Evolutionary conservation across 1,140 invertebrate species (phyloP).

Genomic region (Dolichoris vasculosae): DNA sequence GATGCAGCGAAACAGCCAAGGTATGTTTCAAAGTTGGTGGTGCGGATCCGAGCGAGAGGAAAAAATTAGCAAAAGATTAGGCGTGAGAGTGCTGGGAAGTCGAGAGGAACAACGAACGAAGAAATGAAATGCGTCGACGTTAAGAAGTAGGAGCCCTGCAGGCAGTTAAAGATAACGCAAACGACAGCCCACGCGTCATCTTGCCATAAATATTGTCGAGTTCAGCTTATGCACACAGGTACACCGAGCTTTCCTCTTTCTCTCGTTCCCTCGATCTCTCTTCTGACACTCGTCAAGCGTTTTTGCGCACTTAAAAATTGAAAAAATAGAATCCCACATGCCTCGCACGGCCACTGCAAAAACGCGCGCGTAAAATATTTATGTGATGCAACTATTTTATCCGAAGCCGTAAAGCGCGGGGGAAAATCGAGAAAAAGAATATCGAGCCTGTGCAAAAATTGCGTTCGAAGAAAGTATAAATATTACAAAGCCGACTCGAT

Average conservation of each 20-base stretch:
- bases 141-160: conserved; percentile 29
- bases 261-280: conserved; percentile 4
- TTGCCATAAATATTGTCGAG: conserved; percentile 43
- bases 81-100: neutral
- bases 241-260: conserved; percentile 32
- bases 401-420: neutral
- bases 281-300: conserved; percentile 26
- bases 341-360: neutral
- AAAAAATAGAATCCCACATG: conserved; percentile 10
- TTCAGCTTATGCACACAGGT: neutral
- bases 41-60: neutral
- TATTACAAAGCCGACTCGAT: neutral
- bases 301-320: conserved; percentile 32
- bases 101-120: neutral
- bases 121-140: conserved; percentile 27
- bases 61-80: neutral
- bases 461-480: neutral
- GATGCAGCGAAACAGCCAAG: neutral
- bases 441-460: neutral
- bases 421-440: neutral
- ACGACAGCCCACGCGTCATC: conserved; percentile 35
- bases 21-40: neutral
- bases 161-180: conserved; percentile 30
- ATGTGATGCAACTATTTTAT: conserved; percentile 29
- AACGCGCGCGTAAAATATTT: conserved; percentile 17